Percentiles rank a stretch among this genome's conserved stretches.
These are phyloP conservation scores for Stegastes partitus DNA, from an alignment of 2,113 vertebrate species.

Conservation along the genomic window DNA sequence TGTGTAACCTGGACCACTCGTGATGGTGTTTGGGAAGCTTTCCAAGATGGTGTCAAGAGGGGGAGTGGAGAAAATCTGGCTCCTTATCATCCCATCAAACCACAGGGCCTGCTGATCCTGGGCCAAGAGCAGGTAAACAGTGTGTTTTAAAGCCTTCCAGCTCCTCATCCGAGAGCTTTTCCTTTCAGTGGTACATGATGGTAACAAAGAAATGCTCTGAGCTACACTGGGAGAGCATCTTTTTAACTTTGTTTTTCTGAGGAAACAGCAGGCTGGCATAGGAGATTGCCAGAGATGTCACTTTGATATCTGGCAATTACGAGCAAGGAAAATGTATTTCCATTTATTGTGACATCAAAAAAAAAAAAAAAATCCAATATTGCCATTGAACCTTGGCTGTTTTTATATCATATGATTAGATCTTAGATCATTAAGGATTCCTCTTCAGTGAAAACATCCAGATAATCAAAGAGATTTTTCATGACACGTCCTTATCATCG, in stretches of 20 bases:
- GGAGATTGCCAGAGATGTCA: too few relatives aligned
- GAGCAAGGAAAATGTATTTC: background rate
- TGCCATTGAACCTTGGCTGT: background rate
- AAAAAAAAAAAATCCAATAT: slow-evolving; percentile 1
- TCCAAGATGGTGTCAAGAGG: slow-evolving; percentile 94
- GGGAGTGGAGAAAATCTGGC: slow-evolving; percentile 96
- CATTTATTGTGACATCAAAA: slow-evolving; percentile 12
- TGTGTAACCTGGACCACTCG: slow-evolving; percentile 97
- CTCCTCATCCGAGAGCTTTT: background rate
- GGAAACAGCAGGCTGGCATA: too few relatives aligned
- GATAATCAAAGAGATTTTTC: slow-evolving; percentile 17
- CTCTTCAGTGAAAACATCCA: too few relatives aligned
- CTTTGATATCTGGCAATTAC: too few relatives aligned
- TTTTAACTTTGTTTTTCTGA: too few relatives aligned
- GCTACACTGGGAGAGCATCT: too few relatives aligned
- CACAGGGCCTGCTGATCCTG: slow-evolving; percentile 93
- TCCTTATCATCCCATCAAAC: slow-evolving; percentile 97
- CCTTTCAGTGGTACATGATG: background rate
- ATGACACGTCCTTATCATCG: background rate
- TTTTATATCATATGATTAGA: slow-evolving; percentile 29
- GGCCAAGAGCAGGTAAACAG: slow-evolving; percentile 95
- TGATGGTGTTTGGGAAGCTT: slow-evolving; percentile 98
- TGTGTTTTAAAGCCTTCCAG: background rate
- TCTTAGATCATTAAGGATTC: slow-evolving; percentile 15
- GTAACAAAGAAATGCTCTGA: too few relatives aligned